Conservation (phyloP, 1,140 invertebrate genomes). For the Mycetomoellerius zeteki region DNA sequence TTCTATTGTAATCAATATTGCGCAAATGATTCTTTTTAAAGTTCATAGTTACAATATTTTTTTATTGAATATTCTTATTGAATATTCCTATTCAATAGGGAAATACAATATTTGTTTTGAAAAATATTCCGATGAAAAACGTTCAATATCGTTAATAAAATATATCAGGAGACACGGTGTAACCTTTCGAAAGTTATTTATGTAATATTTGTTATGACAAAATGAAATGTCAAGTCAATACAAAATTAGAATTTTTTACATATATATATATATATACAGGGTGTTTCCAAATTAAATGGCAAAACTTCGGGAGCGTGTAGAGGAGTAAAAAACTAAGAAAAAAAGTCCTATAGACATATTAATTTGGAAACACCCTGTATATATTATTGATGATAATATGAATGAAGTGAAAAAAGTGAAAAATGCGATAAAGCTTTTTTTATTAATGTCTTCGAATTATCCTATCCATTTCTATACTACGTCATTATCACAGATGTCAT, state of each 20-base stretch:
- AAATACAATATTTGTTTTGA: background rate
- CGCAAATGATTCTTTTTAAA: background rate
- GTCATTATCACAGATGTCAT: constrained; percentile 36
- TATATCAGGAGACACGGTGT: background rate
- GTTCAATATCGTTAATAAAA: background rate
- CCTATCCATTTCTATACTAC: background rate
- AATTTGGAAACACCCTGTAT: too few relatives aligned
- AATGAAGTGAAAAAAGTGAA: background rate
- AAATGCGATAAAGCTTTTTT: background rate
- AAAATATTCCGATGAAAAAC: background rate
- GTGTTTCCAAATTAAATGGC: too few relatives aligned
- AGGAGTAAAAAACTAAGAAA: too few relatives aligned
- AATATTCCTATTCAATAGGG: background rate
- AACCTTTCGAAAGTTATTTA: background rate
- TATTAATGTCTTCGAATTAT: background rate
- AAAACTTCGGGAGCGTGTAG: too few relatives aligned
- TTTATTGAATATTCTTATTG: background rate
- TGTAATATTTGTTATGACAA: background rate
- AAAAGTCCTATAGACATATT: too few relatives aligned
- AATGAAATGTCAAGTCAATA: background rate
- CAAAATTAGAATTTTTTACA: background rate
- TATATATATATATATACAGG: too few relatives aligned
- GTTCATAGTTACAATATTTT: background rate
- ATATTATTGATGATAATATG: background rate
- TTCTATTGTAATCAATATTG: background rate